phyloP scores from a whole-genome alignment of 2,797 vertebrate genomes.

The Poliocrania exsul region DNA sequence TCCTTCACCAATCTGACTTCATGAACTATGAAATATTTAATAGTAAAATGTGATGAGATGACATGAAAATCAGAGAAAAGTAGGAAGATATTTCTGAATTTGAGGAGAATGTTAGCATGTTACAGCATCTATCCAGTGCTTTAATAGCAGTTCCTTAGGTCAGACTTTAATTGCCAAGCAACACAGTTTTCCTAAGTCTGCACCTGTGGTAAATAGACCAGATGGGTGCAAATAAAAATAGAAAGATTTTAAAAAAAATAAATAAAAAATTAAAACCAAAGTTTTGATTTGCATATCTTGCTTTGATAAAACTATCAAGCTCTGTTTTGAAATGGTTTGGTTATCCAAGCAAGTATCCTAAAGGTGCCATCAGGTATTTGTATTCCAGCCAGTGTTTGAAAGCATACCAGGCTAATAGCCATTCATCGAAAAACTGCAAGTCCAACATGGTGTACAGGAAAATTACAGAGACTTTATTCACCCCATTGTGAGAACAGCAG shows the following conservation, averaged over 20 bases:
- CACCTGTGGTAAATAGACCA: constrained; percentile 71
- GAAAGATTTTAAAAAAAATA: neutral
- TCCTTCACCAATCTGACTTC: neutral
- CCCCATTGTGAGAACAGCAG: constrained; percentile 60
- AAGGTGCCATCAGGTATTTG: constrained; percentile 46
- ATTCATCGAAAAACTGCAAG: constrained; percentile 61
- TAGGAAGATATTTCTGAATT: neutral
- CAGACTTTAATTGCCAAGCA: constrained; percentile 52
- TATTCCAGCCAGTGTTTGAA: constrained; percentile 52
- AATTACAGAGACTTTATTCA: neutral
- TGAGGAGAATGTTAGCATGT: neutral
- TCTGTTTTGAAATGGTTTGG: constrained; percentile 44
- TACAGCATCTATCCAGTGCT: neutral
- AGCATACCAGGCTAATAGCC: constrained; percentile 44
- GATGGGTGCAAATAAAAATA: constrained; percentile 65
- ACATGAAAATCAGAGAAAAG: neutral
- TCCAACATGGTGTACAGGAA: neutral
- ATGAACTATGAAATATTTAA: neutral
- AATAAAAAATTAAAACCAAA: neutral
- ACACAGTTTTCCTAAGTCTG: constrained; percentile 54
- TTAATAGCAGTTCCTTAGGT: constrained; percentile 37
- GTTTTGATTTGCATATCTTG: constrained; percentile 43
- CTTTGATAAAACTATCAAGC: constrained; percentile 54
- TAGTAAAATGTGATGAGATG: neutral
- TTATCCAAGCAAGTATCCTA: constrained; percentile 58